A percentile compares a stretch with the other conserved stretches of the same genome.
phyloP scores from a whole-genome alignment of 2,888 invertebrate genomes.

The Trichopria drosophilae region DNA sequence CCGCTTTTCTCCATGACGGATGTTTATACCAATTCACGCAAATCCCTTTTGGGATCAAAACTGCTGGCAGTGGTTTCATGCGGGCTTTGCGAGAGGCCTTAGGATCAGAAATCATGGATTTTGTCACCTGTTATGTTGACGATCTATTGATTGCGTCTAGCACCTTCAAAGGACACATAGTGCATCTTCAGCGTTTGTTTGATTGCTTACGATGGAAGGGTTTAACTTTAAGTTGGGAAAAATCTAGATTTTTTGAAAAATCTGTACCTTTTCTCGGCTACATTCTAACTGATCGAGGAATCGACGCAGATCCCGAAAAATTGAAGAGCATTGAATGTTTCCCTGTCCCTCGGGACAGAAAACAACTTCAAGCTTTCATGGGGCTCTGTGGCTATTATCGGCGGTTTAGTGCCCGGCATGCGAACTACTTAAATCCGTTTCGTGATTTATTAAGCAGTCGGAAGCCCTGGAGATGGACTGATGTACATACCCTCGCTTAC shows the following conservation, averaged over 20 bases:
- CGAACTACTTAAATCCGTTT: neutral
- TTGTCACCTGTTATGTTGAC: slow-evolving; percentile 41
- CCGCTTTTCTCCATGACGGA: slow-evolving; percentile 7
- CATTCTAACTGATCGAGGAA: neutral
- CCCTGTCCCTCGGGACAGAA: slow-evolving; percentile 32
- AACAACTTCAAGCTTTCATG: slow-evolving; percentile 35
- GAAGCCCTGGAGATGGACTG: slow-evolving; percentile 5
- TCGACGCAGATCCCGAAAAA: slow-evolving; percentile 23
- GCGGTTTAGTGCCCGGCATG: slow-evolving; percentile 2
- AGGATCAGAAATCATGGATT: slow-evolving; percentile 37
- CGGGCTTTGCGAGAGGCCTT: slow-evolving; percentile 26
- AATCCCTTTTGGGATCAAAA: slow-evolving; percentile 8
- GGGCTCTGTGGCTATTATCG: slow-evolving; percentile 17
- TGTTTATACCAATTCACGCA: neutral
- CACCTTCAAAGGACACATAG: slow-evolving; percentile 33
- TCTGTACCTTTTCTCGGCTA: slow-evolving; percentile 11
- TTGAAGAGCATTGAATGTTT: slow-evolving; percentile 33
- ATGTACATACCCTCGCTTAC: slow-evolving; percentile 3
- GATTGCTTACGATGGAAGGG: slow-evolving; percentile 26
- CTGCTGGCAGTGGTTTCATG: neutral
- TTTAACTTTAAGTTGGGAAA: slow-evolving; percentile 38
- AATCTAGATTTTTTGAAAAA: slow-evolving; percentile 32
- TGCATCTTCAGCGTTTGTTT: slow-evolving; percentile 32
- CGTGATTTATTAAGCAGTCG: slow-evolving; percentile 8
- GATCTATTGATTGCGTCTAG: slow-evolving; percentile 40